Evolutionary conservation across 2,888 invertebrate genomes (phyloP).

Genomic region (Oscheius sp.): DNA sequence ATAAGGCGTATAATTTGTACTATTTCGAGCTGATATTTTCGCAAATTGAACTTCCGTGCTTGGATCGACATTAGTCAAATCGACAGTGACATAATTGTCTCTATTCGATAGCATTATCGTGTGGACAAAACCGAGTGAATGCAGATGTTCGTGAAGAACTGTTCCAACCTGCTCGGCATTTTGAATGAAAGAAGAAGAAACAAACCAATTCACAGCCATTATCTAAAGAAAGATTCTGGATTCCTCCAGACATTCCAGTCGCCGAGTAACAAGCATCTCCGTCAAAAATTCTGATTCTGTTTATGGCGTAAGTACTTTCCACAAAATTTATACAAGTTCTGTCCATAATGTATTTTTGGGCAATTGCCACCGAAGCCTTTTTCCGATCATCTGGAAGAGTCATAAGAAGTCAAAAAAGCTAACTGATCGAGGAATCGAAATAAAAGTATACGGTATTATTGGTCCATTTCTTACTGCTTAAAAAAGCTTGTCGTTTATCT

Average conservation of each 20-base stretch:
- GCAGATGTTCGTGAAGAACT: not conserved
- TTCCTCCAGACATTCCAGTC: not conserved
- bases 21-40: not conserved
- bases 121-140: not conserved
- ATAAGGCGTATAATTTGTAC: not conserved
- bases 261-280: conserved; percentile 11
- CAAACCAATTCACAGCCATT: conserved; percentile 2
- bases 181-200: too few species aligned
- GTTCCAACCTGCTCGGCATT: not conserved
- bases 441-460: conserved; percentile 13
- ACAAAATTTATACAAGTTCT: conserved; percentile 6
- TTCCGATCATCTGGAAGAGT: not conserved
- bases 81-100: not conserved
- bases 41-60: not conserved
- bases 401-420: not conserved
- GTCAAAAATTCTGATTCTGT: not conserved
- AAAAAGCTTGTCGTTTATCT: not conserved
- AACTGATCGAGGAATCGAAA: conserved; percentile 12
- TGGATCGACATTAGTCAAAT: not conserved
- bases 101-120: not conserved
- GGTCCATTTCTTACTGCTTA: not conserved
- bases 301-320: not conserved
- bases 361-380: not conserved
- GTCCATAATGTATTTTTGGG: not conserved
- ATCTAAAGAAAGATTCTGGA: not conserved